A percentile compares a stretch with the other conserved stretches of the same genome.
Conservation (phyloP, 2,113 vertebrate genomes). For the Micronycteris hirsuta region DNA sequence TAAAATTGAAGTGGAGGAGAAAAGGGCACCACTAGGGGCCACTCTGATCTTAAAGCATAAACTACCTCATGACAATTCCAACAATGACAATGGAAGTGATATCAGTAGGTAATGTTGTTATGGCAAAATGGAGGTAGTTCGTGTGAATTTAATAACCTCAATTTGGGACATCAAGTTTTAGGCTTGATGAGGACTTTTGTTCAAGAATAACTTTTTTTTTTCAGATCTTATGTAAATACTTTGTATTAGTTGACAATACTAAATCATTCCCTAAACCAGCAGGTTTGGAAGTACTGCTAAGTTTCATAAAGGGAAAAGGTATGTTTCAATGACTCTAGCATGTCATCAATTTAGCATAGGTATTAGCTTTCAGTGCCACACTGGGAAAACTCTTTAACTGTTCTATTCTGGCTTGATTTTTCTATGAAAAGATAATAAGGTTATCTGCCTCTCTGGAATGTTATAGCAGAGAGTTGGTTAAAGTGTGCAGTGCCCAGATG, state of each 20-base stretch:
- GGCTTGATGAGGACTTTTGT: neutral
- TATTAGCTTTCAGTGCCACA: neutral
- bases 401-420: conserved; percentile 37
- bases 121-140: neutral
- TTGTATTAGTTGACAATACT: neutral
- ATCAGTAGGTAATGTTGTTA: neutral
- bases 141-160: neutral
- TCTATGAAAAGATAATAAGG: conserved; percentile 14
- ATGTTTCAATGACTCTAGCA: neutral
- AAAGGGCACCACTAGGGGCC: conserved; percentile 28
- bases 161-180: neutral
- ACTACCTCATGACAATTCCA: neutral
- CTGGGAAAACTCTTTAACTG: conserved; percentile 29
- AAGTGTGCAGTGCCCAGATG: neutral
- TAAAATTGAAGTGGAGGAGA: neutral
- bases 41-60: conserved; percentile 42
- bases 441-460: neutral
- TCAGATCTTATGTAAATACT: neutral
- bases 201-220: neutral
- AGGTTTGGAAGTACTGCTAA: conserved; percentile 19
- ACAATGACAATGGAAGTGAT: neutral
- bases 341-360: neutral
- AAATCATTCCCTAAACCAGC: neutral
- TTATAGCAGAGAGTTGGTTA: neutral
- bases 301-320: conserved; percentile 31